Evolutionary conservation across 2,888 invertebrate species (phyloP).

Genomic region (Osmoderma eremita): DNA sequence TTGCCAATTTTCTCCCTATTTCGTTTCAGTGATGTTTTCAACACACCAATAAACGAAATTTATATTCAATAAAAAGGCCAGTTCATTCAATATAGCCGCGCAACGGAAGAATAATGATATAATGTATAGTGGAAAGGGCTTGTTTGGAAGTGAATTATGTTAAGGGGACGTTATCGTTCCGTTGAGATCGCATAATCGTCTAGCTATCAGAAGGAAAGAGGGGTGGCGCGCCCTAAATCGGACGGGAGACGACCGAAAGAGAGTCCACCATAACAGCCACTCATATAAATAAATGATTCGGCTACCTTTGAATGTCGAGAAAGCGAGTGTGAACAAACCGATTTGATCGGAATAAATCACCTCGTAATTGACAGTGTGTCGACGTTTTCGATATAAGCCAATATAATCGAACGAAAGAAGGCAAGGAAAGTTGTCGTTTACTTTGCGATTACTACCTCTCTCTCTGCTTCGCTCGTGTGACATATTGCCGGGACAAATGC

Average conservation of each 20-base stretch:
- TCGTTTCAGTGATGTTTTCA: conserved; percentile 18
- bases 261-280: conserved; percentile 21
- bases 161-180: conserved; percentile 45
- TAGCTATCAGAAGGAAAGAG: conserved; percentile 43
- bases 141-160: conserved; percentile 42
- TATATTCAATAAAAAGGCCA: conserved; percentile 26
- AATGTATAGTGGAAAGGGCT: conserved; percentile 35
- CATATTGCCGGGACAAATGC: conserved; percentile 34
- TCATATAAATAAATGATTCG: conserved; percentile 43
- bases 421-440: conserved; percentile 18
- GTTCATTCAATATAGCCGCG: conserved; percentile 21
- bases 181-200: conserved; percentile 45
- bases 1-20: conserved; percentile 27
- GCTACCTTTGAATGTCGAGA: conserved; percentile 9
- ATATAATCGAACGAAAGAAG: conserved; percentile 18
- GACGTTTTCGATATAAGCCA: conserved; percentile 31
- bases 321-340: conserved; percentile 43
- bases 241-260: conserved; percentile 30
- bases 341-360: conserved; percentile 48
- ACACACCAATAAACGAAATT: conserved; percentile 28
- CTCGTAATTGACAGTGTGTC: conserved; percentile 38
- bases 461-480: conserved; percentile 21
- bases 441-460: conserved; percentile 29
- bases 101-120: conserved; percentile 25
- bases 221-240: conserved; percentile 45